Percentiles rank a stretch among this genome's conserved stretches.
phyloP scores from a whole-genome alignment of 2,113 vertebrate species.

The Vimba vimba region DNA sequence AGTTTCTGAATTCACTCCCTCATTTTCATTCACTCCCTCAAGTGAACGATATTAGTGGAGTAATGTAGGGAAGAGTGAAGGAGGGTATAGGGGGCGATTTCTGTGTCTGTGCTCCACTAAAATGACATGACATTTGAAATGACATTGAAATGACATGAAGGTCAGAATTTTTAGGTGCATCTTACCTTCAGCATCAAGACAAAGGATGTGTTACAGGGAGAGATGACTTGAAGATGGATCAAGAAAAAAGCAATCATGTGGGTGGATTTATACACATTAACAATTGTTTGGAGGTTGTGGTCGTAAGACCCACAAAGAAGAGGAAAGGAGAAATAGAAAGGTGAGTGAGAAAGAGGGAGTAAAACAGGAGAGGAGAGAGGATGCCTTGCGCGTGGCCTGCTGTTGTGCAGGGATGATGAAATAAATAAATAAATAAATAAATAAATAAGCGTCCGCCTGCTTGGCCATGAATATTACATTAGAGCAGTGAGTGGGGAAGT shows the following conservation, averaged over 20 bases:
- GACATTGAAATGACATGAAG: no score
- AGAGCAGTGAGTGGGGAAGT: constrained; percentile 79
- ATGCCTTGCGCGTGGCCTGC: constrained; percentile 64
- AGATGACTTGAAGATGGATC: neutral
- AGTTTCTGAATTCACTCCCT: no score
- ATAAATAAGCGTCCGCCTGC: constrained; percentile 68
- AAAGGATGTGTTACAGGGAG: neutral
- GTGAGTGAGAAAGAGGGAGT: constrained; percentile 6
- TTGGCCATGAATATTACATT: constrained; percentile 86
- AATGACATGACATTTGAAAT: no score
- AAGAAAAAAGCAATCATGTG: constrained; percentile 7
- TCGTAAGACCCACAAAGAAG: neutral
- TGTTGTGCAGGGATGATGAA: constrained; percentile 77
- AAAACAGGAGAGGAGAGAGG: constrained; percentile 61
- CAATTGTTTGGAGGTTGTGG: constrained; percentile 3
- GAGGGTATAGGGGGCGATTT: no score
- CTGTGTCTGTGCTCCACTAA: no score
- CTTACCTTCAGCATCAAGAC: neutral
- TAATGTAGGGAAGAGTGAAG: no score
- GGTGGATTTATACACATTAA: constrained; percentile 16
- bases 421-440: constrained; percentile 80
- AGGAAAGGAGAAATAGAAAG: constrained; percentile 53
- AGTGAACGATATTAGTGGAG: no score
- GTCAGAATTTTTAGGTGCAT: neutral
- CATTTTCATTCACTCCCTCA: no score